Percentiles rank a stretch among this genome's conserved stretches.
Evolutionary conservation across 2,113 vertebrate species (phyloP).

Genomic region (Narcine bancroftii): DNA sequence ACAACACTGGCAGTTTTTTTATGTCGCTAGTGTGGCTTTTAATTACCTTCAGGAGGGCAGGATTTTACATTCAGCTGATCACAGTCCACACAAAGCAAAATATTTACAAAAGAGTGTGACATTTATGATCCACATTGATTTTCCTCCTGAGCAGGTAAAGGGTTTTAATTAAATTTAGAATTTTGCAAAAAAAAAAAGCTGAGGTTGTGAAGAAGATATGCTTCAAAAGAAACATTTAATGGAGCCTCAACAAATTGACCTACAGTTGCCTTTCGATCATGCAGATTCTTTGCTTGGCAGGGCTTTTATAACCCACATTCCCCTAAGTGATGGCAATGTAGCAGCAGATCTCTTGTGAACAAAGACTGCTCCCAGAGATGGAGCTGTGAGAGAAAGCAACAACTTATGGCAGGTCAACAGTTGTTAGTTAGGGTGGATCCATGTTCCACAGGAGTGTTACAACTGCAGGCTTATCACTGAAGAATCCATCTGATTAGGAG

Average conservation of each 20-base stretch:
- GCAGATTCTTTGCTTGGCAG: conserved; percentile 57
- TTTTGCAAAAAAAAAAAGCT: conserved; percentile 66
- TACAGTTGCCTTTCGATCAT: conserved; percentile 80
- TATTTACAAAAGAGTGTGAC: conserved; percentile 59
- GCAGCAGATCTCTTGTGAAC: conserved; percentile 75
- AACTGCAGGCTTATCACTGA: conserved; percentile 56
- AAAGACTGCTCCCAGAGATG: conserved; percentile 80
- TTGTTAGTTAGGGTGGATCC: conserved; percentile 60
- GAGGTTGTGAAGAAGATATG: conserved; percentile 82
- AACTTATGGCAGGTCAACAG: conserved; percentile 56
- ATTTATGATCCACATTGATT: conserved; percentile 76
- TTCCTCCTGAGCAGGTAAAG: conserved; percentile 75
- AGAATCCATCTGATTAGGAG: not conserved
- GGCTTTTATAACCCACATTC: conserved; percentile 73
- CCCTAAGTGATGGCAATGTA: conserved; percentile 93
- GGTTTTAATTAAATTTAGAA: conserved; percentile 93
- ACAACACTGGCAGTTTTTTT: conserved; percentile 47
- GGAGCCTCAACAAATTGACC: conserved; percentile 89
- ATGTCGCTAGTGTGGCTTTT: conserved; percentile 50
- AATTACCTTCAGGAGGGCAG: conserved; percentile 56
- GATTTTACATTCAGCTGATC: conserved; percentile 54
- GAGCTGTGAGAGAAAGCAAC: conserved; percentile 78
- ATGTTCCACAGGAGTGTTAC: conserved; percentile 79
- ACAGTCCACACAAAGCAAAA: conserved; percentile 53
- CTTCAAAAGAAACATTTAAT: conserved; percentile 80